Percentiles rank a stretch among this genome's conserved stretches.
These are phyloP conservation scores for Catharus fuscescens DNA, from an alignment of 2,113 vertebrate species.

Conservation along the genomic window DNA sequence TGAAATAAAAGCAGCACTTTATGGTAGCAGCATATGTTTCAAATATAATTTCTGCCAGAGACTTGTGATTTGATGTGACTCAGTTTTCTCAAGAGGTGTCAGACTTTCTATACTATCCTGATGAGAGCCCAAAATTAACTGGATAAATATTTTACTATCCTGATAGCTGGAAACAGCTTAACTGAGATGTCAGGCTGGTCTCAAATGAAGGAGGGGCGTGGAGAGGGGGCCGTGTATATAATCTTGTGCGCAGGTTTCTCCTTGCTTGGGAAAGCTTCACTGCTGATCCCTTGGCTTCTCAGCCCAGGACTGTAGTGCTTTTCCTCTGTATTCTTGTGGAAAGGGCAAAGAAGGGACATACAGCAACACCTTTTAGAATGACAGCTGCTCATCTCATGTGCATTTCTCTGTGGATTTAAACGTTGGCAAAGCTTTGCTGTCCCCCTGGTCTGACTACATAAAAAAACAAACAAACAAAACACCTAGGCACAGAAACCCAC, in stretches of 20 bases:
- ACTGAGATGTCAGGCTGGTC: neutral
- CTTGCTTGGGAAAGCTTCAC: neutral
- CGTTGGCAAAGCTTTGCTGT: neutral
- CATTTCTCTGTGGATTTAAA: neutral
- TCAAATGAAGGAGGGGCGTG: neutral
- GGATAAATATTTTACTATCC: conserved; percentile 41
- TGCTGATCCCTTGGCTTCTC: neutral
- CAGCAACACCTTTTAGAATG: neutral
- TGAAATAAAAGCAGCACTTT: conserved; percentile 33
- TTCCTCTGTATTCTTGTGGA: neutral
- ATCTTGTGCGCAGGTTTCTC: neutral
- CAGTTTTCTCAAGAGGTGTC: conserved; percentile 45
- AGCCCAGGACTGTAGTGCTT: neutral
- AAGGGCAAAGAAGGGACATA: neutral
- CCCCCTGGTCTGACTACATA: neutral
- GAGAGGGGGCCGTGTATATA: neutral
- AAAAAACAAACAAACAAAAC: neutral
- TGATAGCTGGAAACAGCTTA: neutral
- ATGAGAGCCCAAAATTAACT: neutral
- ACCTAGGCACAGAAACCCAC: neutral
- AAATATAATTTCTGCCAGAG: neutral
- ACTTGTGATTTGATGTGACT: conserved; percentile 5
- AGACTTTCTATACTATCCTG: conserved; percentile 27
- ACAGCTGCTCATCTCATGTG: neutral
- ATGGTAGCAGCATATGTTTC: conserved; percentile 16